Percentiles rank a stretch among this genome's conserved stretches.
These are phyloP conservation scores for Aleadryas rufinucha DNA, from an alignment of 2,113 vertebrate genomes.

Conservation along the genomic window DNA sequence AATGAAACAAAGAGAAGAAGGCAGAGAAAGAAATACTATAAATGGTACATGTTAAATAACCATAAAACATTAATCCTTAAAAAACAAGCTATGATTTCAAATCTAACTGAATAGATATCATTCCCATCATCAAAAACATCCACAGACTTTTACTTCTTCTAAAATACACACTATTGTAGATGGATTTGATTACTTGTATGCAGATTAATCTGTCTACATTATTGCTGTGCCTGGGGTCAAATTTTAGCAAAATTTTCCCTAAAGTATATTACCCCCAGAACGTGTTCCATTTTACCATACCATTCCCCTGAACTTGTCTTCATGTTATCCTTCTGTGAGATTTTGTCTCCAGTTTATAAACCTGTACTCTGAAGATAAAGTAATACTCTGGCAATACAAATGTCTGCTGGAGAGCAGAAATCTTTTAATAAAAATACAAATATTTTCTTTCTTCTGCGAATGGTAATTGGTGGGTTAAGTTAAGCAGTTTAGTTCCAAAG, in stretches of 20 bases:
- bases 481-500: neutral
- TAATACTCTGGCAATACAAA: neutral
- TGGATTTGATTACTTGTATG: neutral
- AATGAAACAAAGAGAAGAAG: neutral
- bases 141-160: neutral
- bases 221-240: neutral
- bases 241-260: neutral
- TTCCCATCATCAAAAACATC: neutral
- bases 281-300: neutral
- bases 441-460: neutral
- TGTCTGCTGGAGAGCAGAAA: neutral
- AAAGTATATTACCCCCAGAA: neutral
- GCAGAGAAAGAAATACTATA: neutral
- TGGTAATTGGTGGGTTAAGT: neutral
- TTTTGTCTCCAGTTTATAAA: neutral
- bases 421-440: neutral
- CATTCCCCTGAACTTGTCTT: neutral
- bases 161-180: neutral
- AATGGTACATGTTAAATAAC: neutral
- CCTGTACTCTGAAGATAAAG: neutral
- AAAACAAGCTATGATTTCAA: neutral
- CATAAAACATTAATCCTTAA: neutral
- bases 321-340: neutral
- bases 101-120: neutral
- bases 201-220: neutral